phyloP scores from a whole-genome alignment of 2,113 vertebrate species.

The Nothocercus nigrocapillus region DNA sequence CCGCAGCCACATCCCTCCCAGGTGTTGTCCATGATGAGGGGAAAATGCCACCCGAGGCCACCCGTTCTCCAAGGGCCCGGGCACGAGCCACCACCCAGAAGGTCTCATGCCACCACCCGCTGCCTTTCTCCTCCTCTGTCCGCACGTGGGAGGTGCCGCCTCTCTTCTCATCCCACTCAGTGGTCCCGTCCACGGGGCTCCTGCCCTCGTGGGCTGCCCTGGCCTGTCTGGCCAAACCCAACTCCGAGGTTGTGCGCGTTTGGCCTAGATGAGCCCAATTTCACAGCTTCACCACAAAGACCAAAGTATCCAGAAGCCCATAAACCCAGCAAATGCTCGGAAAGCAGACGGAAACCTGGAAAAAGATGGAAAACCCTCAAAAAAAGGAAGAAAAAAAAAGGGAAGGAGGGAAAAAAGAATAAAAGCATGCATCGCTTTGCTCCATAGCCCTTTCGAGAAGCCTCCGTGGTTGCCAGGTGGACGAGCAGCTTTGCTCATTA shows the following conservation, averaged over 20 bases:
- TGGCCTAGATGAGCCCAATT: neutral
- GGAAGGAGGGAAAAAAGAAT: too few species aligned
- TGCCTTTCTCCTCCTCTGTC: neutral
- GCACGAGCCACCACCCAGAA: neutral
- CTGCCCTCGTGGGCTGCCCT: neutral
- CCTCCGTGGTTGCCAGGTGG: neutral
- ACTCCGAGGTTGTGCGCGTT: fast-evolving
- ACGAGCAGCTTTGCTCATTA: slow-evolving; percentile 52
- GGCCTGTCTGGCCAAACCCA: neutral
- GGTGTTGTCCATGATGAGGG: fast-evolving
- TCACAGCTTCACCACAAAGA: neutral
- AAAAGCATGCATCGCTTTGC: neutral
- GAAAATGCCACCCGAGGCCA: neutral
- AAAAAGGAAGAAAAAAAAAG: neutral
- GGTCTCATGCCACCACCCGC: neutral
- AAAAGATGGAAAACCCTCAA: neutral
- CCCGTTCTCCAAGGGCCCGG: too few species aligned
- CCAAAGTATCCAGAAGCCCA: neutral
- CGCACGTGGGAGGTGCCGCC: neutral
- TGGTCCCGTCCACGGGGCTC: neutral
- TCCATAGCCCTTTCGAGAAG: neutral
- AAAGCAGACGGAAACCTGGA: neutral
- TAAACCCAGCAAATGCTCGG: fast-evolving
- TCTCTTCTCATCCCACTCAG: neutral
- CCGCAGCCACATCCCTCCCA: neutral